phyloP scores from a whole-genome alignment of 2,888 invertebrate genomes.

The Galerucella pusilla region DNA sequence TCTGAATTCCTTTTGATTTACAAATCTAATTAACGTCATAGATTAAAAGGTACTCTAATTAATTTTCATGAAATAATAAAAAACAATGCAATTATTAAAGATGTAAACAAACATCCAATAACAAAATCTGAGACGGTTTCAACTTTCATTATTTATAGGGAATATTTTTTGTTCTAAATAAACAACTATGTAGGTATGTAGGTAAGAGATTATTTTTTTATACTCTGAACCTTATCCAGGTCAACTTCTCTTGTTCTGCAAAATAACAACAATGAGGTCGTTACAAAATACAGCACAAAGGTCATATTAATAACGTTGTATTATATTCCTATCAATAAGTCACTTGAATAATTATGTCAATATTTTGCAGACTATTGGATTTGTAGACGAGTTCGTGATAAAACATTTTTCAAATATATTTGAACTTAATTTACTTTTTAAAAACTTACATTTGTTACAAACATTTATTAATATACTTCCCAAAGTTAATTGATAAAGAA shows the following conservation, averaged over 20 bases:
- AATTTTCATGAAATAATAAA: too few species aligned
- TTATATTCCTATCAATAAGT: neutral
- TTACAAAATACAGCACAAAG: neutral
- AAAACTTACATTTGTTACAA: too few species aligned
- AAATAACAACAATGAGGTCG: neutral
- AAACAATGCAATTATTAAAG: too few species aligned
- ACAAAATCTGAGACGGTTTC: too few species aligned
- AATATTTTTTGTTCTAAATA: constrained; percentile 1
- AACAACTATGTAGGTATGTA: constrained; percentile 7
- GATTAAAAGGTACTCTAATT: too few species aligned
- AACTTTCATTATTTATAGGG: neutral
- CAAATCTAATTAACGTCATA: too few species aligned
- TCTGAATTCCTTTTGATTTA: too few species aligned
- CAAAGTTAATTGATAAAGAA: too few species aligned
- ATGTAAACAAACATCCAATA: too few species aligned
- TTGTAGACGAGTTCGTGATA: neutral
- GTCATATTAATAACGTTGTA: neutral
- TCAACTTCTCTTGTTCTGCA: neutral
- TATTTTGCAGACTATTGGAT: neutral
- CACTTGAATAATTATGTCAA: neutral
- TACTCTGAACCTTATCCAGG: constrained; percentile 1
- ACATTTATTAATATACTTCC: too few species aligned
- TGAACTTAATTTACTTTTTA: too few species aligned
- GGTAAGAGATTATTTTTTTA: constrained; percentile 7
- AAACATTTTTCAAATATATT: neutral